phyloP scores from a whole-genome alignment of 2,113 vertebrate genomes.

The Diadophis punctatus region DNA sequence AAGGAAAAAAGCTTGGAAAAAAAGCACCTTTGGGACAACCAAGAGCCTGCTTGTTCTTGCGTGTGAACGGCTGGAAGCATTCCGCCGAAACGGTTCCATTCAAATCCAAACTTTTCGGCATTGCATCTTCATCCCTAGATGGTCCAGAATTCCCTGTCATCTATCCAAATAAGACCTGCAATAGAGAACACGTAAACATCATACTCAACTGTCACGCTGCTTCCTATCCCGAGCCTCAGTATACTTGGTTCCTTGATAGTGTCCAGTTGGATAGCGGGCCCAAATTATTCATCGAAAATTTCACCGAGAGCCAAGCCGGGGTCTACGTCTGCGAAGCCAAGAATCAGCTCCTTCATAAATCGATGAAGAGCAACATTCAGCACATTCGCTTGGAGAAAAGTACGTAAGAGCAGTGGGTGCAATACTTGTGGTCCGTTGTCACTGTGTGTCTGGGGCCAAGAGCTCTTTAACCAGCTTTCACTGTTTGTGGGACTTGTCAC shows the following conservation, averaged over 20 bases:
- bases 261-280: fast-evolving
- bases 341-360: neutral
- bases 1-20: neutral
- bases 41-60: neutral
- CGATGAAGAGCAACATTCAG: fast-evolving
- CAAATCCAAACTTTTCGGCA: neutral
- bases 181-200: neutral
- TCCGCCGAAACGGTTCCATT: neutral
- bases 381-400: neutral
- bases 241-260: neutral
- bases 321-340: neutral
- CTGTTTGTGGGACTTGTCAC: neutral
- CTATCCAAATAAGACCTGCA: fast-evolving
- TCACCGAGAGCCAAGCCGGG: neutral
- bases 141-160: neutral
- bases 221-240: neutral
- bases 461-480: neutral
- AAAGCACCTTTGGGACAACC: too few relatives aligned
- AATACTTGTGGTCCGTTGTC: neutral
- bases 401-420: neutral
- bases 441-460: too few relatives aligned
- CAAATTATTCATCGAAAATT: neutral
- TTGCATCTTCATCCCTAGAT: neutral
- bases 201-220: neutral
- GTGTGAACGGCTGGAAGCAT: neutral